Conservation (phyloP, 2,797 vertebrate genomes). For the Rhinophrynus dorsalis region DNA sequence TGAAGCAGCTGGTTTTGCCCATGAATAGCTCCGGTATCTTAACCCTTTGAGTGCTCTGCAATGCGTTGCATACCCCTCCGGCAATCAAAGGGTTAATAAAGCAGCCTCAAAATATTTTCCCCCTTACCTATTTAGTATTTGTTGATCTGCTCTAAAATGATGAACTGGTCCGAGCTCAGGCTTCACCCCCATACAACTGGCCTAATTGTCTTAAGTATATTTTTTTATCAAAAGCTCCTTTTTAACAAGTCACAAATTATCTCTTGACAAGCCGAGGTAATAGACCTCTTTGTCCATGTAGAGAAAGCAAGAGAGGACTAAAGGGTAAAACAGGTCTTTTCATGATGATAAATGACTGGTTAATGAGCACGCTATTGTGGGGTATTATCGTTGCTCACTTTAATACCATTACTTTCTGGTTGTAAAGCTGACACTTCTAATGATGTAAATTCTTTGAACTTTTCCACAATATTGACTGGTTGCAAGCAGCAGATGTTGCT, state of each 20-base stretch:
- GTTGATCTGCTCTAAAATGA: too few species aligned
- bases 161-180: too few species aligned
- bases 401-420: constrained; percentile 90
- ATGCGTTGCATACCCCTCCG: too few species aligned
- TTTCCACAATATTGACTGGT: constrained; percentile 95
- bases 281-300: constrained; percentile 73
- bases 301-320: constrained; percentile 76
- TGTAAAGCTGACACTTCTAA: constrained; percentile 97
- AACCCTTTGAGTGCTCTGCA: too few species aligned
- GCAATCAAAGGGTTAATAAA: too few species aligned
- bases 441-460: constrained; percentile 93
- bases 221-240: constrained; percentile 68
- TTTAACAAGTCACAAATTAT: constrained; percentile 77
- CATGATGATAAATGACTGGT: constrained; percentile 98
- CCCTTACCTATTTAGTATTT: too few species aligned
- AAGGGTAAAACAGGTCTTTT: constrained; percentile 94
- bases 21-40: too few species aligned
- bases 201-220: constrained; percentile 65
- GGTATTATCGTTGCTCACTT: constrained; percentile 81
- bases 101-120: too few species aligned
- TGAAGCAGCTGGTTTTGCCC: too few species aligned
- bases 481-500: constrained; percentile 93
- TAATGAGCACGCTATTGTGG: constrained; percentile 93
- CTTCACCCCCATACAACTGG: background rate
- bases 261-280: constrained; percentile 79